Evolutionary conservation across 2,888 invertebrate genomes (phyloP), one percentile per base, ranked within the genome.

Genomic region (Megalurothrips usitatus): DNA sequence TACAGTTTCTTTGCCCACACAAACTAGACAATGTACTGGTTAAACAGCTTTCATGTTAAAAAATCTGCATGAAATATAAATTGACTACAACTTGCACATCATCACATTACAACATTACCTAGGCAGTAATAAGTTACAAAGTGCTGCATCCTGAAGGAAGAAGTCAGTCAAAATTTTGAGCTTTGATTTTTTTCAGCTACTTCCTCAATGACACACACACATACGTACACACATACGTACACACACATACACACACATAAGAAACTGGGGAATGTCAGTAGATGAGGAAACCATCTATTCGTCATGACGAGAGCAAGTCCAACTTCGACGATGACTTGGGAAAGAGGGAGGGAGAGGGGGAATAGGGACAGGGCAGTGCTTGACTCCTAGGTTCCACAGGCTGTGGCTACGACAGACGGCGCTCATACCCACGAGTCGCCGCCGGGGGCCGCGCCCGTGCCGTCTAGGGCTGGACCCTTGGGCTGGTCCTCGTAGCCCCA

Each of bases 341-440:
- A 58, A 58, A 58, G 58, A 3, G 34, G 52, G 52, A 52, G 52
- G 52, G 52, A 9, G 34, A 43, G 6, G 6, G 6, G 34, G 34
- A 6, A 58, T 6, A 58, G 58, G 58, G 58, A 58, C 19, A 19
- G 58, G 58, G 58, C 58, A 58, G 58, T 58, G 58, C 19, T 58
- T 14, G 58, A 14, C 14, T 58, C 58, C 19, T 19, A 43, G 34
- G 34, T 43, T 43, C 34, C 34, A 43, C 34, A 43, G 34, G 34
- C 58, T 58, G 4, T 58, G 58, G 19, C 19, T 58, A 58, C 58
- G 23, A 26, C 14, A 9, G 68, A 26, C 26, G 10, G 26, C 23
- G 12, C 23, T 75, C 68, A 89, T 83, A 89, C 89, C 89, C 89
- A 89, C 26, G 89, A 89, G 85, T 89, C 89, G 28, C 89, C 89